These are phyloP conservation scores for Myotis davidii DNA, from an alignment of 2,113 vertebrate species.

Conservation along the genomic window DNA sequence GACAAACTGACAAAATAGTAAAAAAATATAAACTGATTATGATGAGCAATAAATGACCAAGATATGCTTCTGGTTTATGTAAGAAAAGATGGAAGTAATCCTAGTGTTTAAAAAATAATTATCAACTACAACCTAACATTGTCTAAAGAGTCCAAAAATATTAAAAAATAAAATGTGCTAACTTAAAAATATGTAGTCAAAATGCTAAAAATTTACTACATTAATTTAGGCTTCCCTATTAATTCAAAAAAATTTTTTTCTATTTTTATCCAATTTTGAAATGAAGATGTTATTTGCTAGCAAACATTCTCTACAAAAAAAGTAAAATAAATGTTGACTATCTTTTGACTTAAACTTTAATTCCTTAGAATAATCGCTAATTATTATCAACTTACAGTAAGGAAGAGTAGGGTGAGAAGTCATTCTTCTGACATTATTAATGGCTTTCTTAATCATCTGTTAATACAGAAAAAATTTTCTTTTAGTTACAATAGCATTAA, in stretches of 20 bases:
- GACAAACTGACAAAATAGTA: not conserved
- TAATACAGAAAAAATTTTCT: slow-evolving; percentile 65
- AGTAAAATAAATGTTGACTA: not conserved
- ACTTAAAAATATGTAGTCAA: slow-evolving; percentile 9
- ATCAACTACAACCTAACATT: not conserved
- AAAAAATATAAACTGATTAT: slow-evolving; percentile 46
- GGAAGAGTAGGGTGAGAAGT: slow-evolving; percentile 97
- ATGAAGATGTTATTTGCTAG: slow-evolving; percentile 41
- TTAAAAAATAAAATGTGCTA: slow-evolving; percentile 32
- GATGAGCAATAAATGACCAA: not conserved
- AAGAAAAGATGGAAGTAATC: slow-evolving; percentile 8
- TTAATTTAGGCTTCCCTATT: not conserved
- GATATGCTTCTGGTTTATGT: not conserved
- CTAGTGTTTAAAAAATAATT: slow-evolving; percentile 35
- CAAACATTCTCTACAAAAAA: slow-evolving; percentile 38
- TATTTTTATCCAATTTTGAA: slow-evolving; percentile 43
- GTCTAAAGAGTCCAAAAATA: not conserved
- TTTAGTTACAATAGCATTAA: slow-evolving; percentile 60
- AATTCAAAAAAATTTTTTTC: not conserved
- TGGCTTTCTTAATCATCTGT: slow-evolving; percentile 97
- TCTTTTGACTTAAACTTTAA: slow-evolving; percentile 45
- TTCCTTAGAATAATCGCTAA: slow-evolving; percentile 19
- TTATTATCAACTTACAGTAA: slow-evolving; percentile 92
- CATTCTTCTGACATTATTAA: slow-evolving; percentile 98
- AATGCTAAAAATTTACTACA: not conserved